Conservation (phyloP, 2,113 vertebrate genomes). For the Alligator sinensis region DNA sequence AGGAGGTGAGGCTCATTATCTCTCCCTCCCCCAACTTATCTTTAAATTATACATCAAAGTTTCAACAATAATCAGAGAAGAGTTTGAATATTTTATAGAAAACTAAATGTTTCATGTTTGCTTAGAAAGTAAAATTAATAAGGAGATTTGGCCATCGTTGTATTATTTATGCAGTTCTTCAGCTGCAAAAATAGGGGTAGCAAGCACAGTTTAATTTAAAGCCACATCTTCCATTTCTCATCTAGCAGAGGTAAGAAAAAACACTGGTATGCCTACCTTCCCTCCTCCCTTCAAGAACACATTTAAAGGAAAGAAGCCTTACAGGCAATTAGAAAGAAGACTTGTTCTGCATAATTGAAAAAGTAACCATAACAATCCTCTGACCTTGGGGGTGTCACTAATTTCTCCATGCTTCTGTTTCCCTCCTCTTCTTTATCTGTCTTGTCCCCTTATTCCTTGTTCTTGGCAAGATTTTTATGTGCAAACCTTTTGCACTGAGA, state of each 20-base stretch:
- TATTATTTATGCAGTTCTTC: not conserved
- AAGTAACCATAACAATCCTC: not conserved
- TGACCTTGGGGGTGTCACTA: not conserved
- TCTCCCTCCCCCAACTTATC: not conserved
- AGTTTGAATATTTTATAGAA: constrained; percentile 58
- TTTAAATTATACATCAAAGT: constrained; percentile 53
- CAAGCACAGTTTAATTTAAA: not conserved
- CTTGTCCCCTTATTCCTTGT: not conserved
- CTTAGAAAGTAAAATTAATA: constrained; percentile 49
- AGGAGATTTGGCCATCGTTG: not conserved
- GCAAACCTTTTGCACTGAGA: not conserved
- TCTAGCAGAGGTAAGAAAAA: not conserved
- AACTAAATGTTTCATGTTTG: constrained; percentile 37
- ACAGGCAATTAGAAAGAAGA: not conserved
- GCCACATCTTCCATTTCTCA: not conserved
- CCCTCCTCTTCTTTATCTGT: not conserved
- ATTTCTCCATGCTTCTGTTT: not conserved
- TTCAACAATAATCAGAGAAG: constrained; percentile 23
- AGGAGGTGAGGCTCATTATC: too few relatives aligned
- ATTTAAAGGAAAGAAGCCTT: not conserved
- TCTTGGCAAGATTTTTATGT: not conserved
- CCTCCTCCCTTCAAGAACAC: not conserved
- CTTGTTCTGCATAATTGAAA: not conserved
- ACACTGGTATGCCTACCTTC: not conserved
- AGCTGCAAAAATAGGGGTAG: not conserved